phyloP scores from a whole-genome alignment of 2,113 vertebrate genomes.

The Hippocampus guttulatus region DNA sequence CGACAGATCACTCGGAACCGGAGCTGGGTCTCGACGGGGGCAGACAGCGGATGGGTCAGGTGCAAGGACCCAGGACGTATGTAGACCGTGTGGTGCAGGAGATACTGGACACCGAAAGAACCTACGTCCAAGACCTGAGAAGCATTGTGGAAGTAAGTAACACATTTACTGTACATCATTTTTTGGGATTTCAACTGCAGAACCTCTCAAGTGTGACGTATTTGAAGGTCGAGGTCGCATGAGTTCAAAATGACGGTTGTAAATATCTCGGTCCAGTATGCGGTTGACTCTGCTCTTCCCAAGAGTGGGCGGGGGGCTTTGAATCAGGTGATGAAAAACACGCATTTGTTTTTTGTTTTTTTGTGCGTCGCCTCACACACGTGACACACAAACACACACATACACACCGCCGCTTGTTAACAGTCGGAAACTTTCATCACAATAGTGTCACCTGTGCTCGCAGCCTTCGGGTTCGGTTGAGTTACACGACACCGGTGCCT shows the following conservation, averaged over 20 bases:
- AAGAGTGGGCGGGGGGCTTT: slow-evolving; percentile 2
- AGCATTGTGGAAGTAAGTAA: slow-evolving; percentile 91
- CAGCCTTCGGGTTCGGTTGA: slow-evolving; percentile 36
- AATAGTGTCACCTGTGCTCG: slow-evolving; percentile 54
- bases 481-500: slow-evolving; percentile 53
- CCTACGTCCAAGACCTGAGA: slow-evolving; percentile 90
- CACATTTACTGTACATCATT: background rate
- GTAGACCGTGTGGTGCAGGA: slow-evolving; percentile 96
- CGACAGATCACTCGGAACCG: slow-evolving; percentile 58
- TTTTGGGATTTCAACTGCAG: background rate
- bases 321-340: slow-evolving; percentile 32
- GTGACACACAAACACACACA: background rate
- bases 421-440: slow-evolving; percentile 33
- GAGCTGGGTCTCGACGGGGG: slow-evolving; percentile 43
- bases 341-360: background rate
- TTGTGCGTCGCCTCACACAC: background rate
- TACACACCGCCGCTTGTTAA: slow-evolving; percentile 11
- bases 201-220: background rate
- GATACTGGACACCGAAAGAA: slow-evolving; percentile 93
- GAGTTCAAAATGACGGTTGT: background rate
- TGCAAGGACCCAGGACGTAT: slow-evolving; percentile 82
- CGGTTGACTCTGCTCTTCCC: slow-evolving; percentile 17
- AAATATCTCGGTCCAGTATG: slow-evolving; percentile 11
- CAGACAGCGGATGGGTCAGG: slow-evolving; percentile 57
- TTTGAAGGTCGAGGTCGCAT: slow-evolving; percentile 4